Evolutionary conservation across 2,797 vertebrate species (phyloP).

Genomic region (Lagorchestes hirsutus): DNA sequence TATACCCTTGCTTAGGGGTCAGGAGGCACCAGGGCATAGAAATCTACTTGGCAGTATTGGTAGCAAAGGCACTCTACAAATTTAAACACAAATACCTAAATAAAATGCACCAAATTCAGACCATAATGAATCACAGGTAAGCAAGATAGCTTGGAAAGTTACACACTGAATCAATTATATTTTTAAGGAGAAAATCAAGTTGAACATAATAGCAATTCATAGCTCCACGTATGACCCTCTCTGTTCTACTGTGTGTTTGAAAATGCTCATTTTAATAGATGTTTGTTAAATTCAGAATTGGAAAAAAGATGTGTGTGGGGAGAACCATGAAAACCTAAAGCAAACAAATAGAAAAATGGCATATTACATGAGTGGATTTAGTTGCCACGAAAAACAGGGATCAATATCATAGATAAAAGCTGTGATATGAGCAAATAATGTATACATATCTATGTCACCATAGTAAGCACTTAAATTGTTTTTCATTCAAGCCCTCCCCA

Average conservation of each 20-base stretch:
- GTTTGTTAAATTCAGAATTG: background rate
- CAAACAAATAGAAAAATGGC: constrained; percentile 45
- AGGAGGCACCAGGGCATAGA: background rate
- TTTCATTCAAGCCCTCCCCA: background rate
- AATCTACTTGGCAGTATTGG: background rate
- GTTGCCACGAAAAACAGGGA: constrained; percentile 26
- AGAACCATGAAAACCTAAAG: background rate
- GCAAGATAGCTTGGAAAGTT: background rate
- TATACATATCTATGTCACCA: background rate
- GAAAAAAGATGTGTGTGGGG: background rate
- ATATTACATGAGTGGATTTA: constrained; percentile 26
- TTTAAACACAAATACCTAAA: background rate
- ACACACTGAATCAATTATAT: background rate
- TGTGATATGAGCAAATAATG: background rate
- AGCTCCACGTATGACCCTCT: background rate
- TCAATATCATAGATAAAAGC: background rate
- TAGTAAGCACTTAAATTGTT: background rate
- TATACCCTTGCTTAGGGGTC: background rate
- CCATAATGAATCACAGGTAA: background rate
- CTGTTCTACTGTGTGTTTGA: background rate
- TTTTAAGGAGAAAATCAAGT: background rate
- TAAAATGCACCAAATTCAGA: background rate
- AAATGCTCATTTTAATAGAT: background rate
- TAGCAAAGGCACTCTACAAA: background rate
- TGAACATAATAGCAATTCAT: background rate